Evolutionary conservation across 2,113 vertebrate genomes (phyloP).

Genomic region (Beaufortia kweichowensis): DNA sequence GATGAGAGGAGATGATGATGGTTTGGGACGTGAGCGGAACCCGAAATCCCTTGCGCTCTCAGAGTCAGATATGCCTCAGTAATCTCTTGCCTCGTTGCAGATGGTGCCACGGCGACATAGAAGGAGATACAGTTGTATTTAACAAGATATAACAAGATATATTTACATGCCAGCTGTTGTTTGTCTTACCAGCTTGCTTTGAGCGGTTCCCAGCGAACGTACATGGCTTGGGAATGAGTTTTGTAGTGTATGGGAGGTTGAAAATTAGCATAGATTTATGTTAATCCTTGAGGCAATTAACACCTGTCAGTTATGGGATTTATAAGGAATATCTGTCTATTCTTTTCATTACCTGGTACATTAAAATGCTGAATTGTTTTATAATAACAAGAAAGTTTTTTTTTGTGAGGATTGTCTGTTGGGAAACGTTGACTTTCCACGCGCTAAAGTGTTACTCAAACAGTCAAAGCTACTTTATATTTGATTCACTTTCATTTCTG

Average conservation of each 20-base stretch:
- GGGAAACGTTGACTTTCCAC: constrained; percentile 4
- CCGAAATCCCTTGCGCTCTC: constrained; percentile 29
- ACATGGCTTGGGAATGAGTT: constrained; percentile 32
- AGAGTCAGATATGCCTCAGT: constrained; percentile 19
- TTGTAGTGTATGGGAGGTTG: not conserved
- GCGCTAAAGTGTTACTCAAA: constrained; percentile 18
- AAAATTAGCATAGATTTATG: constrained; percentile 31
- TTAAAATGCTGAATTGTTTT: not conserved
- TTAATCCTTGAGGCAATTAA: constrained; percentile 46
- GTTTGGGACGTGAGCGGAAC: constrained; percentile 46
- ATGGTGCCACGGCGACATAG: constrained; percentile 21
- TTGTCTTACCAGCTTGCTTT: constrained; percentile 50
- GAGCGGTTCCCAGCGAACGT: constrained; percentile 19
- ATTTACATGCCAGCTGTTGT: constrained; percentile 55
- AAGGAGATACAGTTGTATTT: constrained; percentile 42
- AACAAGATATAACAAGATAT: constrained; percentile 59
- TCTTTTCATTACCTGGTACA: constrained; percentile 16
- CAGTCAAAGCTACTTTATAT: constrained; percentile 12
- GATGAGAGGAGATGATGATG: constrained; percentile 46
- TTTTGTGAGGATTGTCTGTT: not conserved
- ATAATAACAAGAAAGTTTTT: not conserved
- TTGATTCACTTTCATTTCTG: constrained; percentile 4
- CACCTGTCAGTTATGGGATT: constrained; percentile 43
- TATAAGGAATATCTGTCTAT: not conserved
- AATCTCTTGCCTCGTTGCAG: constrained; percentile 11